Conservation (phyloP, 2,113 vertebrate species). For the Thomomys bottae region DNA sequence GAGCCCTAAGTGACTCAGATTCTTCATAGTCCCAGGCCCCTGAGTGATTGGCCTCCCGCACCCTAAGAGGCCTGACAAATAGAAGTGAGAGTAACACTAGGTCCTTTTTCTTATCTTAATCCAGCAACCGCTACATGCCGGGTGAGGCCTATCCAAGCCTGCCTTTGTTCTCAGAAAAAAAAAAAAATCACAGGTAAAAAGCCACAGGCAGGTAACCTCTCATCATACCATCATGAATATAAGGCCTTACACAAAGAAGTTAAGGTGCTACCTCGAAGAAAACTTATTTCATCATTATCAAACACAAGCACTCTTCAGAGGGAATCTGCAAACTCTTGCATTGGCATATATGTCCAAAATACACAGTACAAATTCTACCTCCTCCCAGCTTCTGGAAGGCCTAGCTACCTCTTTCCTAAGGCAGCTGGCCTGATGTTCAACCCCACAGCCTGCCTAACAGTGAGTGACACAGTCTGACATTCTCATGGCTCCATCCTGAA, state of each 20-base stretch:
- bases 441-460: conserved; percentile 38
- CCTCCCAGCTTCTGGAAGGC: background rate
- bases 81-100: background rate
- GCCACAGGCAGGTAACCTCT: background rate
- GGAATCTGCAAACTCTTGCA: background rate
- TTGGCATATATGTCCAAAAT: conserved; percentile 30
- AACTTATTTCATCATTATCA: conserved; percentile 18
- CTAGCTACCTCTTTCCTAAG: background rate
- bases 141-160: conserved; percentile 45
- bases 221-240: background rate
- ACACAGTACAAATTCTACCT: background rate
- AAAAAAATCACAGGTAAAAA: background rate
- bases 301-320: conserved; percentile 34
- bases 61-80: background rate
- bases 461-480: conserved; percentile 51
- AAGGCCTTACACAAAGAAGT: background rate
- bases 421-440: conserved; percentile 52
- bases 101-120: conserved; percentile 34
- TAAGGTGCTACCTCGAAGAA: background rate
- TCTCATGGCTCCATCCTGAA: background rate
- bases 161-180: conserved; percentile 3
- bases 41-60: fast-evolving
- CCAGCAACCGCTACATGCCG: background rate
- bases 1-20: background rate
- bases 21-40: background rate